Evolutionary conservation across 2,113 vertebrate species (phyloP), one percentile per base, ranked within the genome.

Genomic region (Corydoras sp.): DNA sequence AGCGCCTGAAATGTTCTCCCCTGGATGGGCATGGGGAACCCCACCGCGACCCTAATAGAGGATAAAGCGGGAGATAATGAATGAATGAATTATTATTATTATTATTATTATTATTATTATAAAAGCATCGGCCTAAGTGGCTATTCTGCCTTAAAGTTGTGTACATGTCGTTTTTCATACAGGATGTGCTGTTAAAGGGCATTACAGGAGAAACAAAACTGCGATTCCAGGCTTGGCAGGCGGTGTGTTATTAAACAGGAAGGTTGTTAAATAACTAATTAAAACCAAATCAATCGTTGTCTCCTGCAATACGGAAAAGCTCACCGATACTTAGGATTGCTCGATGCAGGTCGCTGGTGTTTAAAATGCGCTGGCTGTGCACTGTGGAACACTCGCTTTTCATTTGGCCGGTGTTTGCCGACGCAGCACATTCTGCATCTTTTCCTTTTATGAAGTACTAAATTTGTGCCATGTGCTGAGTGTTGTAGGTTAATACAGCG

Each of bases 91-190:
- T n/a, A n/a, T n/a, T n/a, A n/a, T n/a, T n/a, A n/a, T n/a, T n/a
- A n/a, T n/a, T n/a, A n/a, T n/a, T n/a, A n/a, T n/a, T n/a, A n/a
- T n/a, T n/a, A n/a, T n/a, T n/a, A n/a, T n/a, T 50, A 78, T 74
- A 74, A 78, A 71, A 74, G 68, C 72, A 51, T 71, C 53, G 31
- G 58, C 71, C 61, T 35, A 55, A 53, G 24, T 64, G 10, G 61
- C 55, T 51, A 15, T 64, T 31, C 58, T 54, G 64, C 4, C 43
- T 13, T 43, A 2, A 54, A 50, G 59, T 49, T n/a, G 61, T 73
- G 55, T 61, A 31, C 56, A n/a, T 59, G 62, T 10, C 14, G 14
- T 54, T 58, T 63, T 60, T 73, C 53, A 29, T 77, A 60, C 66
- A 68, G 69, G 65, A 55, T 58, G 60, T 64, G 61, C 56, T 49